Evolutionary conservation across 1,140 invertebrate genomes (phyloP), one percentile per base, ranked within the genome.

Genomic region (Drosophila setifemur): DNA sequence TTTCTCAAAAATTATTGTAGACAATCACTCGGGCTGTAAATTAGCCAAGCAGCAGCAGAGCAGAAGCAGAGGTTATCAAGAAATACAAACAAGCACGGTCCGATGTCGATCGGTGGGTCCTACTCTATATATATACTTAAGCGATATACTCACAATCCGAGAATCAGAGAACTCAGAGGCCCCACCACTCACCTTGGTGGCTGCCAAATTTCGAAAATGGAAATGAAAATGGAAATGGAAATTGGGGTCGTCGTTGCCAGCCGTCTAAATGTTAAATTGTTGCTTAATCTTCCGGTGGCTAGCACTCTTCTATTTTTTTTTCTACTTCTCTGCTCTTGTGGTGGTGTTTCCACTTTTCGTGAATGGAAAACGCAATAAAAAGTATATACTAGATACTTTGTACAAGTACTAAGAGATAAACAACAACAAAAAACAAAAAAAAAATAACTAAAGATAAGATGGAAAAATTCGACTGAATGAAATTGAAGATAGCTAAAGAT

Each of bases 1-100:
- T 79, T 60, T 79, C 45, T 73, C 63, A 79, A 78, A 69, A 78
- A 78, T 78, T 78, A 78, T 73, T 78, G 73, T 74, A 75, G 73
- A 75, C 73, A 75, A 75, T 78, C 74, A 73, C 40, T 78, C 50
- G 49, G 68, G 8, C 44, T 73, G 53, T 78, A 78, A 77, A 68
- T 77, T 78, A 78, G 61, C 73, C 33, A 49, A 61, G 40, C 16
- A 25, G 28, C 39, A 45, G 16, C 42, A 55, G 18, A 73, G 44
- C 47, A 71, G 50, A 53, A 66, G 53, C 49, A 39, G n/a, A n/a
- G n/a, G n/a, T n/a, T n/a, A n/a, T 35, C 4, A 71, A 61, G 54
- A 55, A 53, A 68, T 50, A 78, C 26, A 53, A 61, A 61, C 53
- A 61, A 18, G 6, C 5, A 18, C 54, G 43, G 45, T 57, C 28